Evolutionary conservation across 2,888 invertebrate species (phyloP).

Genomic region (Beris morrisii): DNA sequence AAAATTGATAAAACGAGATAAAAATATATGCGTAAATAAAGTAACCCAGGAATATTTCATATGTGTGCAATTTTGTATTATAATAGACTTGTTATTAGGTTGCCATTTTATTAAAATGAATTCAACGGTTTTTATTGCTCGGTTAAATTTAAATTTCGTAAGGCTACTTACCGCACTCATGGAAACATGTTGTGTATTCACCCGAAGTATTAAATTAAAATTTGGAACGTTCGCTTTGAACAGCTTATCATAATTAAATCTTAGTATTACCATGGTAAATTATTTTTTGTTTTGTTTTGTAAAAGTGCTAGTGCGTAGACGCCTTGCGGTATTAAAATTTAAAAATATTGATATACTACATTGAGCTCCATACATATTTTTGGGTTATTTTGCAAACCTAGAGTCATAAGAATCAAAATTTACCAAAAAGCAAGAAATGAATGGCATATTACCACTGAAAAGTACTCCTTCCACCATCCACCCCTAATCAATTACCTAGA

Average conservation of each 20-base stretch:
- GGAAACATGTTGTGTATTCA: too few relatives aligned
- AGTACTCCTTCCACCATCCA: constrained; percentile 10
- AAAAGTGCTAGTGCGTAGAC: constrained; percentile 26
- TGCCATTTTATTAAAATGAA: constrained; percentile 5
- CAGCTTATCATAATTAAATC: constrained; percentile 17
- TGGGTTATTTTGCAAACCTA: constrained; percentile 31
- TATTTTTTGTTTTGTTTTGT: constrained; percentile 22
- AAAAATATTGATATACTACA: neutral
- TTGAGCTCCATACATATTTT: constrained; percentile 12
- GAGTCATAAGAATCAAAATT: constrained; percentile 13
- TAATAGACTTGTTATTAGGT: constrained; percentile 18
- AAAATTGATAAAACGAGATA: constrained; percentile 4
- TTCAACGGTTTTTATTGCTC: too few relatives aligned
- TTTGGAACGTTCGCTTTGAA: constrained; percentile 20
- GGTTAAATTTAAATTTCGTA: too few relatives aligned
- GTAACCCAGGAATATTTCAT: constrained; percentile 19
- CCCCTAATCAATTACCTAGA: constrained; percentile 16
- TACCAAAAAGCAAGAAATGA: constrained; percentile 49
- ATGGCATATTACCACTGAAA: constrained; percentile 46
- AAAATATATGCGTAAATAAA: constrained; percentile 32
- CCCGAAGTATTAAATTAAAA: neutral
- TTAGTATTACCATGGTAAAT: constrained; percentile 3
- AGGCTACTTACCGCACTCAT: too few relatives aligned
- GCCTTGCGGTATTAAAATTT: constrained; percentile 12
- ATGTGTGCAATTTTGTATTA: constrained; percentile 22